These are phyloP conservation scores for Caenorhabditis panamensis DNA, from an alignment of 2,888 invertebrate genomes.

Conservation along the genomic window DNA sequence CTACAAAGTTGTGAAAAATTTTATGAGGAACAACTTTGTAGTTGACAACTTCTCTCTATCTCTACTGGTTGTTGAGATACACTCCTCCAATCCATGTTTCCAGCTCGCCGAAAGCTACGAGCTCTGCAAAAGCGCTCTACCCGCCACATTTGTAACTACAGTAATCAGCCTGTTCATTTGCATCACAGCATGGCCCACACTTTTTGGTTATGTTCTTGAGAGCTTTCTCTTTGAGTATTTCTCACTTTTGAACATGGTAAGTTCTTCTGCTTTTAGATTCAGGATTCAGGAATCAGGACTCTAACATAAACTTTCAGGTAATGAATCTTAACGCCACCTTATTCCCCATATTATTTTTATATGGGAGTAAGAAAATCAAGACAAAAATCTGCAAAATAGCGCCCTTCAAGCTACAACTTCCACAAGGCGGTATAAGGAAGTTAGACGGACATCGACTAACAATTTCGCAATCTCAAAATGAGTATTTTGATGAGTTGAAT, in stretches of 20 bases:
- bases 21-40: too few relatives aligned
- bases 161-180: slow-evolving; percentile 20
- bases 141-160: slow-evolving; percentile 12
- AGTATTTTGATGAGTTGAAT: slow-evolving; percentile 31
- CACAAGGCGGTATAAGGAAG: slow-evolving; percentile 6
- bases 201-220: slow-evolving; percentile 10
- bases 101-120: slow-evolving; percentile 35
- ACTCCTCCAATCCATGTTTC: neutral
- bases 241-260: slow-evolving; percentile 12
- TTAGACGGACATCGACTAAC: slow-evolving; percentile 26
- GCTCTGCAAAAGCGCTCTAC: slow-evolving; percentile 25
- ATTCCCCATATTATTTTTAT: slow-evolving; percentile 30
- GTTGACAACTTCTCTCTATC: too few relatives aligned
- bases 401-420: slow-evolving; percentile 12
- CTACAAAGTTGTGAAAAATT: too few relatives aligned
- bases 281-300: neutral
- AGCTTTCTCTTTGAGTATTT: slow-evolving; percentile 6
- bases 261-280: neutral
- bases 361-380: slow-evolving; percentile 19
- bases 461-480: slow-evolving; percentile 32
- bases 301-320: slow-evolving; percentile 7
- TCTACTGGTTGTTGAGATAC: too few relatives aligned
- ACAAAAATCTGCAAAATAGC: slow-evolving; percentile 22
- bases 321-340: slow-evolving; percentile 25
- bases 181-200: slow-evolving; percentile 12